Evolutionary conservation across 1,140 invertebrate species (phyloP), one percentile per base, ranked within the genome.

Genomic region (Cecropterus lyciades): DNA sequence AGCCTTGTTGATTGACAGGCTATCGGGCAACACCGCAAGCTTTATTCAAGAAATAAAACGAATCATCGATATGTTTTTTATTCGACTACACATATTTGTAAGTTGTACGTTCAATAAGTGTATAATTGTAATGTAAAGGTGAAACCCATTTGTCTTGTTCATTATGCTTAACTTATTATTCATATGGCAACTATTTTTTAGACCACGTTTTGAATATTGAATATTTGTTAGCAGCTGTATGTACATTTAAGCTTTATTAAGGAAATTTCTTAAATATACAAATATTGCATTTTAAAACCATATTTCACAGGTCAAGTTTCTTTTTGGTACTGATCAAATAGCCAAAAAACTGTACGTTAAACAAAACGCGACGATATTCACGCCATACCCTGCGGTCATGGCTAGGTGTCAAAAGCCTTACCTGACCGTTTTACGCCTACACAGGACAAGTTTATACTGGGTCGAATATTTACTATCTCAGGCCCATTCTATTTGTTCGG

Each of bases 401-500:
- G 78, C 77, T 88, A 91, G 88, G 88, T 91, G 88, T 91, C 88
- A 91, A 91, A 91, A 91, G 88, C 84, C 82, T 88, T 91, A 91
- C 88, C 87, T 89, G 88, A 78, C 81, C 83, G 73, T 77, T 82
- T 75, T 49, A 85, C 85, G 79, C 87, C 87, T 81, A 87, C 86
- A 75, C 84, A 67, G 71, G 64, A 66, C 80, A 73, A 74, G 76
- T 79, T 69, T 81, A 73, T 75, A 75, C 63, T 77, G 72, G 72
- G 69, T 68, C 75, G 65, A 81, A 79, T 88, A 75, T 89, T 85
- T 80, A 87, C 84, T 75, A 84, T 85, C 84, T 82, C 80, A 82
- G 77, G 74, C 77, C 67, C 75, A 84, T 80, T 79, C 53, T 87
- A 64, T 91, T 89, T 89, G 77, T 79, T 84, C 79, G 75, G 82